Conservation (phyloP, 2,797 vertebrate genomes). For the Gobio occitaniae region DNA sequence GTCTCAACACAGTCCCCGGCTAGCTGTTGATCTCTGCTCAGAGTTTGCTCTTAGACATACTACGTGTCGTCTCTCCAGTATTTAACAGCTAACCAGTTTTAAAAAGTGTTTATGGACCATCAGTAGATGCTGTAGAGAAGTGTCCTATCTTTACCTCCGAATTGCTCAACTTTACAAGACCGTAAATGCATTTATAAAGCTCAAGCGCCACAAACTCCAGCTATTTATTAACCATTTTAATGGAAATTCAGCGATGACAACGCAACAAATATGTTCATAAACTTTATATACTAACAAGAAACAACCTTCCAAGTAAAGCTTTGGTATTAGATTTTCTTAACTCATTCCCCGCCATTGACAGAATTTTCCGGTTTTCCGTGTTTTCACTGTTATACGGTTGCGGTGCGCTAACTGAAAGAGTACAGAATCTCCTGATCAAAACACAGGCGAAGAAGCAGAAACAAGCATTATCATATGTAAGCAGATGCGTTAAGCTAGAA, state of each 20-base stretch:
- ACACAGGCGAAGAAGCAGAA: too few species aligned
- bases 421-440: too few species aligned
- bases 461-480: too few species aligned
- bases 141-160: conserved; percentile 2
- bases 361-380: too few species aligned
- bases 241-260: conserved; percentile 16
- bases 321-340: not conserved
- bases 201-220: conserved; percentile 9
- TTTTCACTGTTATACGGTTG: too few species aligned
- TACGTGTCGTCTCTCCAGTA: not conserved
- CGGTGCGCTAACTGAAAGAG: too few species aligned
- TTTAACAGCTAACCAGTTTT: conserved; percentile 7
- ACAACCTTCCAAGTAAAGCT: not conserved
- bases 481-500: too few species aligned
- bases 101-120: conserved; percentile 12
- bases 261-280: conserved; percentile 6
- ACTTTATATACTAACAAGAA: conserved; percentile 8
- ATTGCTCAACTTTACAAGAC: conserved; percentile 42
- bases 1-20: not conserved
- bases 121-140: not conserved
- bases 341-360: too few species aligned
- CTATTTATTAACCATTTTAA: conserved; percentile 40
- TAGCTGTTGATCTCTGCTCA: conserved; percentile 5
- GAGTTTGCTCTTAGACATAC: conserved; percentile 4
- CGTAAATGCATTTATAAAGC: conserved; percentile 5